Evolutionary conservation across 2,888 invertebrate genomes (phyloP).

Genomic region (Lacanobia oleracea): DNA sequence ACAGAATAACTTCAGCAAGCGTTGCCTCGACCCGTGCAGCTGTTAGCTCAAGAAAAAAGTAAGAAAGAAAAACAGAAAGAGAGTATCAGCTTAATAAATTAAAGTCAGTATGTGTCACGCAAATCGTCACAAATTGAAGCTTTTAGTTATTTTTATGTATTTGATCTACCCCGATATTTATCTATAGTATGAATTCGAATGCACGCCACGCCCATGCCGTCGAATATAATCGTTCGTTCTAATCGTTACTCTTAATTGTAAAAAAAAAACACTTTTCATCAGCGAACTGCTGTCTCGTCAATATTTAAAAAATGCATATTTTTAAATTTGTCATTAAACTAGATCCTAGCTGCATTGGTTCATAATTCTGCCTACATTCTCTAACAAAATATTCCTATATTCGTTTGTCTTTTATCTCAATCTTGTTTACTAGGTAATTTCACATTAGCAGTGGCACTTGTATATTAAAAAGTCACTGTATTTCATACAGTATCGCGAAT

Average conservation of each 20-base stretch:
- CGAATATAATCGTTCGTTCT: constrained; percentile 64
- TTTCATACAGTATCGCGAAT: constrained; percentile 86
- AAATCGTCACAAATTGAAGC: no score
- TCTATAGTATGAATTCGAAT: background rate
- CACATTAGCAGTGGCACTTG: constrained; percentile 82
- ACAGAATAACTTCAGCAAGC: no score
- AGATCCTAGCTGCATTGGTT: constrained; percentile 69
- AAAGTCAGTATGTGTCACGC: no score
- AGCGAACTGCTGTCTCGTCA: constrained; percentile 32
- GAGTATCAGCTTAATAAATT: no score
- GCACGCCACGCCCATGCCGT: constrained; percentile 31
- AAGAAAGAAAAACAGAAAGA: no score
- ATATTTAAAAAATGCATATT: constrained; percentile 57
- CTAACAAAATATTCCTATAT: constrained; percentile 63
- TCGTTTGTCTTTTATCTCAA: constrained; percentile 57
- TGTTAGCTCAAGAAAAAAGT: no score
- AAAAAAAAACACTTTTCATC: constrained; percentile 59
- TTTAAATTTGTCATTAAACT: constrained; percentile 55
- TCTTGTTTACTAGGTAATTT: constrained; percentile 60
- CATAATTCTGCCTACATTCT: constrained; percentile 57
- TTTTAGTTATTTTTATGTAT: background rate
- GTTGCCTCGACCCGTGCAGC: no score
- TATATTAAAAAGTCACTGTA: constrained; percentile 80
- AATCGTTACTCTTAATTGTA: constrained; percentile 64
- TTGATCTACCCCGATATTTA: background rate